Evolutionary conservation across 2,888 invertebrate genomes (phyloP).

Genomic region (Lasioglossum figueresi): DNA sequence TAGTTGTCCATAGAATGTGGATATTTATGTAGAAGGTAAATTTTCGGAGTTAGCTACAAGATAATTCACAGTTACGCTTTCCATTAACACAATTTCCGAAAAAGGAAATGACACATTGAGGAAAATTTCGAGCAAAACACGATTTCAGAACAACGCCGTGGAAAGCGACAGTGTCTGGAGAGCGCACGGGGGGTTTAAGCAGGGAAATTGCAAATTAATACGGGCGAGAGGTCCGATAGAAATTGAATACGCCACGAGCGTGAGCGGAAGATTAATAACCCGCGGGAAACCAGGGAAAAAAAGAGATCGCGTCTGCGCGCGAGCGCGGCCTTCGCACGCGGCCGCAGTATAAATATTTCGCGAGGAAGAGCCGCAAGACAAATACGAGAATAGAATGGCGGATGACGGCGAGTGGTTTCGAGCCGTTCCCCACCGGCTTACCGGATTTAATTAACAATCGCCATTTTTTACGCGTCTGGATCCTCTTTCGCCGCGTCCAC

Average conservation of each 20-base stretch:
- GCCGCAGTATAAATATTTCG: constrained; percentile 65
- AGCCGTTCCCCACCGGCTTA: constrained; percentile 67
- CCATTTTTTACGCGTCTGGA: constrained; percentile 76
- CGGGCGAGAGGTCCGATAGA: neutral
- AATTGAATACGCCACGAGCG: neutral
- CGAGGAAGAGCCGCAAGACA: constrained; percentile 65
- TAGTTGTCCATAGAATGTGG: neutral
- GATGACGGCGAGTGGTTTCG: constrained; percentile 58
- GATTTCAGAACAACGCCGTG: neutral
- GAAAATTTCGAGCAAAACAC: neutral
- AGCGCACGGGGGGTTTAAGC: neutral
- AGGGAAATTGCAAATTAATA: constrained; percentile 13
- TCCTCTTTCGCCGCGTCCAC: constrained; percentile 35
- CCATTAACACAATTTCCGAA: neutral
- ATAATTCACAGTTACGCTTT: neutral
- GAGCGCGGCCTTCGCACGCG: constrained; percentile 8
- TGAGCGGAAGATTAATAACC: constrained; percentile 24
- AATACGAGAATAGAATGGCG: constrained; percentile 65
- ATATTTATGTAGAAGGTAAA: neutral
- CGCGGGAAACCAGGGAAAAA: neutral
- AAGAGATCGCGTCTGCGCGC: constrained; percentile 14
- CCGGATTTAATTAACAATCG: constrained; percentile 79
- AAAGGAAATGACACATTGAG: too few relatives aligned
- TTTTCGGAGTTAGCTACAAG: neutral
- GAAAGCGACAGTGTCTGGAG: neutral